Percentiles rank a stretch among this genome's conserved stretches.
Conservation (phyloP, 2,113 vertebrate genomes). For the Myiopsitta monachus region DNA sequence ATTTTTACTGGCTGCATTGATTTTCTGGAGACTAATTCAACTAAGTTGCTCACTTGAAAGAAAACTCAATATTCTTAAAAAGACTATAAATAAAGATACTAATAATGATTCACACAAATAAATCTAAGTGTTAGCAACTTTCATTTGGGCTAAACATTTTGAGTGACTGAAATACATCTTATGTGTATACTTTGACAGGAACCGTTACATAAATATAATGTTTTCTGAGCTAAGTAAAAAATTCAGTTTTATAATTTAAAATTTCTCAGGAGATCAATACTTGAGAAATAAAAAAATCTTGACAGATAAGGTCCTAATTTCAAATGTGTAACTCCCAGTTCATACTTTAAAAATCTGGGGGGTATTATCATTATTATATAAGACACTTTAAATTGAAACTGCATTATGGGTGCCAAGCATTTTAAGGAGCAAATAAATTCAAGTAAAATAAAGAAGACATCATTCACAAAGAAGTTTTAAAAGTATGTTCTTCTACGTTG, state of each 20-base stretch:
- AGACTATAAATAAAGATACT: not conserved
- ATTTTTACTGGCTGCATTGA: constrained; percentile 9
- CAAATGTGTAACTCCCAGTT: not conserved
- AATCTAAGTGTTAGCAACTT: not conserved
- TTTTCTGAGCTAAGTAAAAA: not conserved
- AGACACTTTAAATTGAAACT: not conserved
- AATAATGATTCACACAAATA: not conserved
- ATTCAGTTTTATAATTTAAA: not conserved
- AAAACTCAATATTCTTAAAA: constrained; percentile 15
- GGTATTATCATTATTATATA: not conserved
- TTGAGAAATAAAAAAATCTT: not conserved
- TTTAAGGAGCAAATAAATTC: not conserved
- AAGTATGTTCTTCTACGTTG: not conserved
- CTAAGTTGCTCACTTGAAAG: not conserved
- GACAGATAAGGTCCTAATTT: constrained; percentile 8
- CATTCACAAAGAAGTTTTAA: not conserved
- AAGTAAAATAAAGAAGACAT: not conserved
- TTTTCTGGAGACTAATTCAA: constrained; percentile 15
- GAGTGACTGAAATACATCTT: not conserved
- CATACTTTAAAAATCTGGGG: not conserved
- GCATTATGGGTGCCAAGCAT: not conserved
- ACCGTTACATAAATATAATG: not conserved
- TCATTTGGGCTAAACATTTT: not conserved
- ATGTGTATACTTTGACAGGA: not conserved
- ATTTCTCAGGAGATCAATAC: not conserved